Conservation (phyloP, 35 echinoderm and acorn worm species). For the Holothuria glaberrima region DNA sequence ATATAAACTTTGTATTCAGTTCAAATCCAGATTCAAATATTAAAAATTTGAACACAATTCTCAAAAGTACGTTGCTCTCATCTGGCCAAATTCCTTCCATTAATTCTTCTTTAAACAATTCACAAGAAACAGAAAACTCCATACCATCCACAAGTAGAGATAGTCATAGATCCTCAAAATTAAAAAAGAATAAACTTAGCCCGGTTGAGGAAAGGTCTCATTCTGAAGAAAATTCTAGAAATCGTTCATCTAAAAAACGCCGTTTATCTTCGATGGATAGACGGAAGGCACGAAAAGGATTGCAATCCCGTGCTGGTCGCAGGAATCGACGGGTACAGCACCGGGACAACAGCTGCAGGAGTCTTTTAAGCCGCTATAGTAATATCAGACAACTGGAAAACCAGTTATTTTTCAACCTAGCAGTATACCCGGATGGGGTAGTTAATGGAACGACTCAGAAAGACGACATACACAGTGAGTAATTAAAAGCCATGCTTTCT, state of each 20-base stretch:
- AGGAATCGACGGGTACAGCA: background rate
- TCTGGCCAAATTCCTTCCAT: background rate
- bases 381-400: conserved; percentile 26
- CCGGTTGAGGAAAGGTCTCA: background rate
- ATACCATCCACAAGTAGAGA: background rate
- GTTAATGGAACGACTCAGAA: background rate
- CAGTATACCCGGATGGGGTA: background rate
- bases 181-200: conserved; percentile 15
- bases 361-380: background rate
- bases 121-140: background rate
- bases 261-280: conserved; percentile 4
- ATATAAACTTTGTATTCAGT: conserved; percentile 28
- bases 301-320: background rate
- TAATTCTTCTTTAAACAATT: background rate
- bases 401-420: conserved; percentile 7
- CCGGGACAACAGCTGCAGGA: background rate
- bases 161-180: background rate
- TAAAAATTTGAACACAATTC: conserved; percentile 12
- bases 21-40: conserved; percentile 32
- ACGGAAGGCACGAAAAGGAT: background rate
- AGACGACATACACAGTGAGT: conserved; percentile 11
- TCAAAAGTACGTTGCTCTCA: conserved; percentile 15
- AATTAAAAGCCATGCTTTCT: too few species aligned
- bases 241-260: conserved; percentile 23
- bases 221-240: conserved; percentile 6